A percentile compares a stretch with the other conserved stretches of the same genome.
phyloP scores from a whole-genome alignment of 2,113 vertebrate species.

The Hemiprocne comata region DNA sequence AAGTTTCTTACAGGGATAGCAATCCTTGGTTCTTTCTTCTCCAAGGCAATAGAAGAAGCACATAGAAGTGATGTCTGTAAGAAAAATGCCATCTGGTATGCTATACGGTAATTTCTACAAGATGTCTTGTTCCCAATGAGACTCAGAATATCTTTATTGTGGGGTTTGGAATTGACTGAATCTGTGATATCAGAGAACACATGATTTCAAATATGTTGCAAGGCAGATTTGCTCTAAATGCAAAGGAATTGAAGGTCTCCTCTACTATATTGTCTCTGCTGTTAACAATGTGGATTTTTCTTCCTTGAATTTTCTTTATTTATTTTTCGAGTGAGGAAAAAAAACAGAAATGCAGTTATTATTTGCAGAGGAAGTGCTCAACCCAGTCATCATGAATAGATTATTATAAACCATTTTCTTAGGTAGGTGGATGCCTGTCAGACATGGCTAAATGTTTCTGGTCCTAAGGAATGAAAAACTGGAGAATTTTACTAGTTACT shows the following conservation, averaged over 20 bases:
- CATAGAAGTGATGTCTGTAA: constrained; percentile 32
- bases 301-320: neutral
- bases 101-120: constrained; percentile 30
- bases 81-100: constrained; percentile 55
- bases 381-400: neutral
- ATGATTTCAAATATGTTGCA: constrained; percentile 9
- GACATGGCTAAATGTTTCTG: neutral
- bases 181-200: constrained; percentile 14
- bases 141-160: constrained; percentile 38
- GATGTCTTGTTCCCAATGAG: constrained; percentile 37
- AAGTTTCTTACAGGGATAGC: neutral
- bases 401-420: neutral
- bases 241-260: neutral
- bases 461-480: neutral
- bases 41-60: constrained; percentile 34
- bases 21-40: constrained; percentile 16
- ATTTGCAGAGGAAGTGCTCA: neutral
- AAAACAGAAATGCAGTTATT: neutral
- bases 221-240: constrained; percentile 11
- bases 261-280: neutral
- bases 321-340: neutral
- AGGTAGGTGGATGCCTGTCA: neutral
- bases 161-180: neutral
- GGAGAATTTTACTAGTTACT: neutral
- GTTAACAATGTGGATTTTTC: neutral